Base-by-base conservation (phyloP, 2,888 invertebrate species). In the Nesidiocoris tenuis region DNA sequence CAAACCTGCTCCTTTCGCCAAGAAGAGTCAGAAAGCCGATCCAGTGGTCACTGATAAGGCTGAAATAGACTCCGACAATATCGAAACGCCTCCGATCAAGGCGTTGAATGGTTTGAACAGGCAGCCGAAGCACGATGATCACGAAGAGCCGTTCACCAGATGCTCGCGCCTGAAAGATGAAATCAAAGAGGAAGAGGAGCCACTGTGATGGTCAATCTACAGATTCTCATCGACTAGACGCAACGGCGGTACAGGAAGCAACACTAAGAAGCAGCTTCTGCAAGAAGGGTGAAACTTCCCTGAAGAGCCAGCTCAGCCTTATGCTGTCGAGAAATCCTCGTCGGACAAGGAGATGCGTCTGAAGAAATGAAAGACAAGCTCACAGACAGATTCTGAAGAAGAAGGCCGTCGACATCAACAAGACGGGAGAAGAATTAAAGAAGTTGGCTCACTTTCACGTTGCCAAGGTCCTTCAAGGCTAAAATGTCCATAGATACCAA, bases 41-140 rank as follows among this genome's bases (percentile, higher is more conserved):
- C 25, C 77, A 55, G 81, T 81, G 17, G 82, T 85, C 16, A 86
- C 87, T 18, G 91, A 91, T 80, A 90, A 90, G 82, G 89, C 90
- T 12, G 94, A 94, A 82, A 93, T 95, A 57, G 95, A 95, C 83
- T 93, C 94, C 1, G 95, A 95, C 81, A 95, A 95, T 81, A 92
- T 95, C 39, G 94, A 95, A 85, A 95, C 95, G 1, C 94, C 95
- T 19, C 94, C 95, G 2, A 92, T 90, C 0, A 86, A 94, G 75
- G 88, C 79, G 76, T 67, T 80, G 12, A 66, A 79, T 16, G 74
- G 91, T 80, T 84, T 63, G 19, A 67, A 39, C 19, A 21, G 65
- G 12, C 59, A 24, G 16, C 39, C 39, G 12, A 39, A 67, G 24
- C 54, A 66, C 3, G 64, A 63, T 12, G 65, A 64, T 1, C 16